phyloP scores from a whole-genome alignment of 2,113 vertebrate species.

The Leucoraja erinaceus region DNA sequence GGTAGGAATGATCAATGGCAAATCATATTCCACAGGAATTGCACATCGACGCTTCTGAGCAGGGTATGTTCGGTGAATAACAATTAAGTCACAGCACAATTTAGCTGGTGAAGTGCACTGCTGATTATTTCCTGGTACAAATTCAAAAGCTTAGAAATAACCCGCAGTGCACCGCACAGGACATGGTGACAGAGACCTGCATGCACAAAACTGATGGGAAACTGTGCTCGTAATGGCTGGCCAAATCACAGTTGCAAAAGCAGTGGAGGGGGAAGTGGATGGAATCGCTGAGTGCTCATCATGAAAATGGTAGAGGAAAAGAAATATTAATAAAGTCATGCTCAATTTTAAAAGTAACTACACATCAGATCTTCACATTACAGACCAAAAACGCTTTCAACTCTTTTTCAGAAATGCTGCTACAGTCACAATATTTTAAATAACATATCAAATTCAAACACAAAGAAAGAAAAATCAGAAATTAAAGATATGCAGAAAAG shows the following conservation, averaged over 20 bases:
- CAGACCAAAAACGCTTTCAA: not conserved
- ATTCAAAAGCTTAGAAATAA: slow-evolving; percentile 47
- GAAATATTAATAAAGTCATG: slow-evolving; percentile 57
- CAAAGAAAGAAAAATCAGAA: not conserved
- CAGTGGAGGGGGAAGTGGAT: slow-evolving; percentile 64
- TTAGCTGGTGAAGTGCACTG: slow-evolving; percentile 54
- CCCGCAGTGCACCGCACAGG: slow-evolving; percentile 52
- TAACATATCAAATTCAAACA: not conserved
- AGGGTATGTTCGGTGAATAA: slow-evolving; percentile 42
- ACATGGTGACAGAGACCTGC: slow-evolving; percentile 63
- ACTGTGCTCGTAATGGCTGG: slow-evolving; percentile 76
- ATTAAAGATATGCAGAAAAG: not conserved
- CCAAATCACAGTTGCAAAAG: slow-evolving; percentile 74
- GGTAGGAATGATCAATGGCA: slow-evolving; percentile 18
- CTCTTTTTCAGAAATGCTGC: not conserved
- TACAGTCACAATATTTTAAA: too few species aligned
- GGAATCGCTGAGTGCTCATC: slow-evolving; percentile 54
- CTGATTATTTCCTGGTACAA: slow-evolving; percentile 51
- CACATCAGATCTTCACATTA: not conserved
- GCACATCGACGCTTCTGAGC: slow-evolving; percentile 40
- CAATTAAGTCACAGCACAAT: slow-evolving; percentile 40
- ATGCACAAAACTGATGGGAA: slow-evolving; percentile 98
- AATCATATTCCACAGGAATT: not conserved
- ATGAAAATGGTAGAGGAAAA: slow-evolving; percentile 49
- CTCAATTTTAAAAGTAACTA: slow-evolving; percentile 47